These are phyloP conservation scores for Leucophenga varia DNA, from an alignment of 1,140 invertebrate genomes.

Conservation along the genomic window DNA sequence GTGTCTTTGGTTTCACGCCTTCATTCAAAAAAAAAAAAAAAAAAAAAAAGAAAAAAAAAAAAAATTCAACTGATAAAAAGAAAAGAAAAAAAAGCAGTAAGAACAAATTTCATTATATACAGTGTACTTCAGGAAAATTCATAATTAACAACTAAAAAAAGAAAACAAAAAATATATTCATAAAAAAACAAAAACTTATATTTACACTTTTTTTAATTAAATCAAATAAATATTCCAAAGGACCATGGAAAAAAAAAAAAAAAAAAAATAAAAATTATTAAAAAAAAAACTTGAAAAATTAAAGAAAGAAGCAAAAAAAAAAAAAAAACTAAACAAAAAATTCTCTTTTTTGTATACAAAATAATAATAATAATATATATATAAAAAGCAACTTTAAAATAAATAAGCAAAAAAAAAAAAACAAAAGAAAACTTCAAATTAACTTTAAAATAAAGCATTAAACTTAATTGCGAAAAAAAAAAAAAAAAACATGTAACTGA, in stretches of 20 bases:
- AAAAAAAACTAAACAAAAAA: slow-evolving; percentile 1
- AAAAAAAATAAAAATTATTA: neutral
- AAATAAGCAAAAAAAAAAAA: no score
- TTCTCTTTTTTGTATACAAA: neutral
- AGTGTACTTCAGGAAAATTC: neutral
- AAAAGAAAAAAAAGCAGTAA: neutral
- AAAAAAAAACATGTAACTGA: no score
- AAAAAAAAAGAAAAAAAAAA: neutral
- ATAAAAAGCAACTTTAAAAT: no score
- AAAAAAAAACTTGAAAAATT: neutral
- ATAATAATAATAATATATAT: no score
- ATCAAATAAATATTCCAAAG: slow-evolving; percentile 2
- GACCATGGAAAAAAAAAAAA: slow-evolving; percentile 1
- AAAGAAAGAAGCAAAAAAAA: no score
- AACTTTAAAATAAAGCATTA: no score
- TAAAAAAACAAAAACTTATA: neutral
- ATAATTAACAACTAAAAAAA: neutral
- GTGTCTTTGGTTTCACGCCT: slow-evolving; percentile 1
- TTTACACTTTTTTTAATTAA: neutral
- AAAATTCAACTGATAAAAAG: neutral
- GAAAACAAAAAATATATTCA: neutral
- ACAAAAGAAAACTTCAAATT: no score
- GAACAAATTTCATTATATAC: neutral
- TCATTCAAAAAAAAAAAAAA: neutral
- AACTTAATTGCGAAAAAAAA: no score